Percentiles rank a stretch among this genome's conserved stretches.
These are phyloP conservation scores for Littorina saxatilis DNA, from an alignment of 1,140 invertebrate species.

Conservation along the genomic window DNA sequence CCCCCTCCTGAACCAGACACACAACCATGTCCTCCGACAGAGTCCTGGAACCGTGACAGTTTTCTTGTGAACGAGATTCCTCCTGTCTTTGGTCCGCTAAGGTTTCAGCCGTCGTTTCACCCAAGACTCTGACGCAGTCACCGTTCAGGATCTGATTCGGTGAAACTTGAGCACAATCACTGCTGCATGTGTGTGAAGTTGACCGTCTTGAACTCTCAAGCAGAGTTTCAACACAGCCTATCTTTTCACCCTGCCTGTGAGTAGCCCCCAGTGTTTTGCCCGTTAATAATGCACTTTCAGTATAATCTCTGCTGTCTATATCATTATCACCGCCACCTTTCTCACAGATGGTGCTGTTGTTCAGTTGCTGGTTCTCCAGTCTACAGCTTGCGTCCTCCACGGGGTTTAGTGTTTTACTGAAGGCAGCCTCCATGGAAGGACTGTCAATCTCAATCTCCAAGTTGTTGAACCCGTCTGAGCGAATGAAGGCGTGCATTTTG, in stretches of 20 bases:
- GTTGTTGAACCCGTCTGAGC: conserved; percentile 66
- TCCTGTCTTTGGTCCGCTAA: neutral
- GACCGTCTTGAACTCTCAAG: too few species aligned
- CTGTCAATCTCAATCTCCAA: conserved; percentile 66
- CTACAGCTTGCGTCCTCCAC: neutral
- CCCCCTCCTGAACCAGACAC: conserved; percentile 60
- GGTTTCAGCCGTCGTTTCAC: too few species aligned
- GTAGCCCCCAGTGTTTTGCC: too few species aligned
- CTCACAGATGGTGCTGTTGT: neutral
- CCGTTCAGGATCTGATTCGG: too few species aligned
- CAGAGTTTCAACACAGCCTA: too few species aligned
- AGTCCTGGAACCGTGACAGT: conserved; percentile 28
- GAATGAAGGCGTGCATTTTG: conserved; percentile 64
- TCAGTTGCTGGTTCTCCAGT: neutral
- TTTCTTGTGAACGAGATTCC: neutral
- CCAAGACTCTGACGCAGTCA: neutral
- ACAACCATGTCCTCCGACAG: conserved; percentile 46
- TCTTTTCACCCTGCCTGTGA: too few species aligned
- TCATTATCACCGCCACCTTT: conserved; percentile 1
- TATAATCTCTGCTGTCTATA: neutral
- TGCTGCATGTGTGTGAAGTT: too few species aligned
- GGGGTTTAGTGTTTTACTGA: conserved; percentile 13
- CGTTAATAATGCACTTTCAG: neutral
- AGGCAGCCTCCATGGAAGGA: conserved; percentile 38
- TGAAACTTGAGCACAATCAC: too few species aligned